A percentile compares a stretch with the other conserved stretches of the same genome.
These are phyloP conservation scores for Lucifuga dentata DNA, from an alignment of 2,113 vertebrate genomes.

Conservation along the genomic window DNA sequence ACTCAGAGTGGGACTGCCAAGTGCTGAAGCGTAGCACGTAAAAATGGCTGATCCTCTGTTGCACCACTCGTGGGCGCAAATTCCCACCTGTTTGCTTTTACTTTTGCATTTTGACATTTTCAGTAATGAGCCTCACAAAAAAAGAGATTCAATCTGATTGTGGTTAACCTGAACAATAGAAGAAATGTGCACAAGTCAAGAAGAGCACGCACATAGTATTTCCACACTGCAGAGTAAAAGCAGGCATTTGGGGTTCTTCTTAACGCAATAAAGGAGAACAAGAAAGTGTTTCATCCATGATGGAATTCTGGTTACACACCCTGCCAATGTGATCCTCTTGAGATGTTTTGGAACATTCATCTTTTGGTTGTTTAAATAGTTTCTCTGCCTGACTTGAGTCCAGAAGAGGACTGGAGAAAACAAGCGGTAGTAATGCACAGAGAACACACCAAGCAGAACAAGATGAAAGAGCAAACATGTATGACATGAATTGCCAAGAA, in stretches of 20 bases:
- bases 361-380: slow-evolving; percentile 17
- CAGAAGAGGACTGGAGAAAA: slow-evolving; percentile 26
- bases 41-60: too few relatives aligned
- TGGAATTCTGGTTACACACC: slow-evolving; percentile 31
- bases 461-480: slow-evolving; percentile 23
- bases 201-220: slow-evolving; percentile 35
- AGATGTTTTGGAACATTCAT: slow-evolving; percentile 62
- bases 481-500: background rate
- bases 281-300: slow-evolving; percentile 31
- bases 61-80: too few relatives aligned
- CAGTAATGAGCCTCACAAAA: slow-evolving; percentile 14
- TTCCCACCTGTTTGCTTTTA: background rate
- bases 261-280: slow-evolving; percentile 39
- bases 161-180: slow-evolving; percentile 33
- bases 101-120: slow-evolving; percentile 19
- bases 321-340: background rate
- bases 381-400: slow-evolving; percentile 39
- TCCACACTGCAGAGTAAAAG: slow-evolving; percentile 47
- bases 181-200: slow-evolving; percentile 22
- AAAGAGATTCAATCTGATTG: slow-evolving; percentile 29
- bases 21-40: too few relatives aligned
- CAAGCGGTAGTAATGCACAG: slow-evolving; percentile 34
- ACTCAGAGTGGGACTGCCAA: too few relatives aligned
- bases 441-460: slow-evolving; percentile 24
- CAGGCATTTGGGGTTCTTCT: slow-evolving; percentile 41